Evolutionary conservation across 2,113 vertebrate genomes (phyloP).

Genomic region (Misgurnus anguillicaudatus): DNA sequence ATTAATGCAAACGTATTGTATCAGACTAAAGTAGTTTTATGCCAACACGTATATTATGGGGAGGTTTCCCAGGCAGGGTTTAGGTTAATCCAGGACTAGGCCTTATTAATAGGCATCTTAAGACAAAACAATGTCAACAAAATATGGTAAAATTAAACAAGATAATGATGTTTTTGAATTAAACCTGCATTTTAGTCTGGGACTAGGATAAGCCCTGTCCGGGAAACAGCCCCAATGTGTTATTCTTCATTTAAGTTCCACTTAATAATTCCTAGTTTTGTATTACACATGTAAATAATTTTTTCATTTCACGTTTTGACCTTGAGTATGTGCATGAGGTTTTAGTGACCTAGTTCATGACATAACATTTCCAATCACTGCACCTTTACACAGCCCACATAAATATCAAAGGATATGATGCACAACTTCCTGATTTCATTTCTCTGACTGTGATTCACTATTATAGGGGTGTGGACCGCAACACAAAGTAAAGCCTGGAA

Average conservation of each 20-base stretch:
- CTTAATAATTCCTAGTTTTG: neutral
- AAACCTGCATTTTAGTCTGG: too few species aligned
- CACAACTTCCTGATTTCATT: neutral
- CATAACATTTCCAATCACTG: neutral
- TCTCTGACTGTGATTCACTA: neutral
- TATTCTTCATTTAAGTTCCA: too few species aligned
- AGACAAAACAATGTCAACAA: too few species aligned
- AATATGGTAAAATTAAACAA: too few species aligned
- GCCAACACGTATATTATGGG: too few species aligned
- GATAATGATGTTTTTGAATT: neutral
- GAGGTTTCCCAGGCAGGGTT: too few species aligned
- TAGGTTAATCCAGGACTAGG: too few species aligned
- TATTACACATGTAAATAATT: neutral
- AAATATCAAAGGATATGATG: constrained; percentile 18
- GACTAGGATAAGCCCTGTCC: too few species aligned
- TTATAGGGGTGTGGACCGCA: neutral
- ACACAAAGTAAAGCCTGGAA: neutral
- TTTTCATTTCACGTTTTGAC: neutral
- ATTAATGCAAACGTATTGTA: too few species aligned
- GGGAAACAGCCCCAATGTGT: too few species aligned
- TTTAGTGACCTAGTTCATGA: neutral
- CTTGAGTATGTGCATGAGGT: neutral
- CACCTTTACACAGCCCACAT: neutral
- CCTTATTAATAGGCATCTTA: too few species aligned
- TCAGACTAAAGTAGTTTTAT: too few species aligned